phyloP scores from a whole-genome alignment of 2,797 vertebrate species.

The Megaceryle alcyon region DNA sequence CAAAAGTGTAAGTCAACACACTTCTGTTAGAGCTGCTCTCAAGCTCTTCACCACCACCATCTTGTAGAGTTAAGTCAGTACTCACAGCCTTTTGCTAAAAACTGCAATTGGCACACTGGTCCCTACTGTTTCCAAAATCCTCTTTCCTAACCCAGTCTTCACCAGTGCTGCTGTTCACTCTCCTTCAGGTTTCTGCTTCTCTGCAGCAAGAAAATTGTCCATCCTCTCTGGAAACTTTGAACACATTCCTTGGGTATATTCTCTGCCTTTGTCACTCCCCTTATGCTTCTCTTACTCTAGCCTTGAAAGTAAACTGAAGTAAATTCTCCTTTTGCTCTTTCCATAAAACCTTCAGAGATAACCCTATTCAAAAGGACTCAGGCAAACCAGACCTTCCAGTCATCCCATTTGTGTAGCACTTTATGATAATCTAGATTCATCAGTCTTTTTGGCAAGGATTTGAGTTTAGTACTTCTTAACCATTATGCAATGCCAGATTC shows the following conservation, averaged over 20 bases:
- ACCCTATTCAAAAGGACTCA: not conserved
- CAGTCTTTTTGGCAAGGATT: not conserved
- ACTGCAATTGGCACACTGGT: not conserved
- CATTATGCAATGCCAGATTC: not conserved
- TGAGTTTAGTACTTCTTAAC: not conserved
- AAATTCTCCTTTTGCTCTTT: not conserved
- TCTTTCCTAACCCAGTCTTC: not conserved
- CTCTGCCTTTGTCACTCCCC: not conserved
- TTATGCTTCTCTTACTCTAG: not conserved
- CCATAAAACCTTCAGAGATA: not conserved
- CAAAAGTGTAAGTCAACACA: not conserved
- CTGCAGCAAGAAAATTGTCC: not conserved
- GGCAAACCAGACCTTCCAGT: conserved; percentile 16
- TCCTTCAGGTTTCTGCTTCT: not conserved
- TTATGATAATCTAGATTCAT: not conserved
- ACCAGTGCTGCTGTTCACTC: not conserved
- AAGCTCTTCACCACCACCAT: not conserved
- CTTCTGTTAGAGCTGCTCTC: not conserved
- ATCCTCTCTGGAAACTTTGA: not conserved
- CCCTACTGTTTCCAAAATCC: not conserved
- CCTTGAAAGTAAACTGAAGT: not conserved
- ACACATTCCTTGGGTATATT: rapidly evolving
- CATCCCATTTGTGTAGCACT: not conserved
- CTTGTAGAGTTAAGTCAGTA: not conserved
- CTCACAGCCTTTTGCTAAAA: not conserved